A percentile compares a stretch with the other conserved stretches of the same genome.
Conservation (phyloP, 2,113 vertebrate species). For the Erythrolamprus reginae region DNA sequence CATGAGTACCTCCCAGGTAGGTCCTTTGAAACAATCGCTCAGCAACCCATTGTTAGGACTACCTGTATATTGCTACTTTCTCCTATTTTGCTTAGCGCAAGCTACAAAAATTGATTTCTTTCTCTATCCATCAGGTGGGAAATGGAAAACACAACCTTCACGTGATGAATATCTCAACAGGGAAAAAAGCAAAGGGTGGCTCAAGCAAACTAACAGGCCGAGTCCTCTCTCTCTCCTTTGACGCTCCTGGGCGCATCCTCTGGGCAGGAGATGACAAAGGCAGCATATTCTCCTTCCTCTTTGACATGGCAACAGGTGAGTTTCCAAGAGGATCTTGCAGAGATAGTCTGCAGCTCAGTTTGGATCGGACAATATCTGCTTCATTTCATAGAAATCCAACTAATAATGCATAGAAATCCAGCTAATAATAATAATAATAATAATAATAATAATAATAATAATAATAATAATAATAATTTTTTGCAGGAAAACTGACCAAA, state of each 20-base stretch:
- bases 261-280: constrained; percentile 91
- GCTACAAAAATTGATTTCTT: not conserved
- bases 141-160: constrained; percentile 88
- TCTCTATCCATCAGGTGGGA: constrained; percentile 76
- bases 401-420: too few species aligned
- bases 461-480: too few species aligned
- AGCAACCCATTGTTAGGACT: not conserved
- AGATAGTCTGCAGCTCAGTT: too few species aligned
- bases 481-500: constrained; percentile 88
- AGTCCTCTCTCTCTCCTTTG: constrained; percentile 87
- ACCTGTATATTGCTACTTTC: not conserved
- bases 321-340: too few species aligned
- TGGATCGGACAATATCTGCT: not conserved
- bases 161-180: constrained; percentile 92
- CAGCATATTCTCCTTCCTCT: constrained; percentile 91
- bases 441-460: too few species aligned
- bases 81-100: not conserved
- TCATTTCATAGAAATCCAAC: too few species aligned
- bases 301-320: constrained; percentile 90
- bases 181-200: constrained; percentile 89
- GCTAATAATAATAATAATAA: too few species aligned
- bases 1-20: not conserved
- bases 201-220: constrained; percentile 87
- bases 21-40: not conserved
- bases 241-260: constrained; percentile 85